A percentile compares a stretch with the other conserved stretches of the same genome.
phyloP scores from a whole-genome alignment of 1,140 invertebrate genomes.

The Gonatopus flavifemur region DNA sequence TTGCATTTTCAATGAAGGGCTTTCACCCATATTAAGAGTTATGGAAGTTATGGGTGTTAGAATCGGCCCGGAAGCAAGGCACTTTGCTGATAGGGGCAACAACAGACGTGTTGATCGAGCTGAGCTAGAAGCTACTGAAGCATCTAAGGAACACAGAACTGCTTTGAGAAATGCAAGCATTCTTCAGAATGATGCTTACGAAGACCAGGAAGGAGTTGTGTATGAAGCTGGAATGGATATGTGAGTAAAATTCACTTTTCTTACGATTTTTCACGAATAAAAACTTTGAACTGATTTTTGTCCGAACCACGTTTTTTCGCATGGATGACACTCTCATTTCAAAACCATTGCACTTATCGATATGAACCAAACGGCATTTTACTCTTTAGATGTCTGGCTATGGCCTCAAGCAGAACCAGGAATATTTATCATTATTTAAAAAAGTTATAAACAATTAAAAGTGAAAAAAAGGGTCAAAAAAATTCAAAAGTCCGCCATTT shows the following conservation, averaged over 20 bases:
- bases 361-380: too few species aligned
- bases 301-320: constrained; percentile 13
- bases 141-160: constrained; percentile 12
- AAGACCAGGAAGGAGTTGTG: constrained; percentile 2
- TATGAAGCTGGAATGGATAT: too few species aligned
- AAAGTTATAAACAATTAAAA: too few species aligned
- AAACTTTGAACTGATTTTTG: constrained; percentile 16
- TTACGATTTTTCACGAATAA: too few species aligned
- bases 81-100: neutral
- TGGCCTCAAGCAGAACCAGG: too few species aligned
- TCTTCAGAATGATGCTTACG: constrained; percentile 7
- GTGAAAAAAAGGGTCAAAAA: too few species aligned
- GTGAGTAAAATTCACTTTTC: too few species aligned
- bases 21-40: constrained; percentile 16
- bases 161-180: neutral
- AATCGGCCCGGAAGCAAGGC: constrained; percentile 5
- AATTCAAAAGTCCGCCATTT: too few species aligned
- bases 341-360: too few species aligned
- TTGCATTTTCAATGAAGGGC: constrained; percentile 21
- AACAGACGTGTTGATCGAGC: neutral
- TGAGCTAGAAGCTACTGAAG: constrained; percentile 4
- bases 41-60: constrained; percentile 12
- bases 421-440: too few species aligned
- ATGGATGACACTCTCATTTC: too few species aligned
- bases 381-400: too few species aligned